Conservation (phyloP, 2,113 vertebrate species). For the Pogonocichla stellata region DNA sequence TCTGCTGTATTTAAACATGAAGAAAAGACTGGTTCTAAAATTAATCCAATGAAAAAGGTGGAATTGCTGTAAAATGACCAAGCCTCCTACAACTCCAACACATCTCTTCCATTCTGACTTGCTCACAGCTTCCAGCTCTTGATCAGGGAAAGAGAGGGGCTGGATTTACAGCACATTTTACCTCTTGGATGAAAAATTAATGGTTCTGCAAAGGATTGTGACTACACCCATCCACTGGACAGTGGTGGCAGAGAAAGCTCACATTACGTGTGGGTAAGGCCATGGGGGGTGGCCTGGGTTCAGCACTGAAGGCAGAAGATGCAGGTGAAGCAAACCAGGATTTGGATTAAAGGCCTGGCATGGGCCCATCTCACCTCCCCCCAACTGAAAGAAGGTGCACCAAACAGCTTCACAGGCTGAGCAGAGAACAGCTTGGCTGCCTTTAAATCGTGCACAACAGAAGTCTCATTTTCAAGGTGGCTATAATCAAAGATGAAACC, state of each 20-base stretch:
- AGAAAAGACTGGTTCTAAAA: background rate
- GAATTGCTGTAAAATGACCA: background rate
- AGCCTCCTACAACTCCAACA: background rate
- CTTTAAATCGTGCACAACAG: background rate
- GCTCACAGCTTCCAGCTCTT: background rate
- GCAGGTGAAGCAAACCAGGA: background rate
- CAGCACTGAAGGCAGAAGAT: background rate
- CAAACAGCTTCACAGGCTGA: background rate
- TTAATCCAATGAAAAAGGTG: background rate
- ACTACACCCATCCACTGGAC: fast-evolving
- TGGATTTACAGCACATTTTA: background rate
- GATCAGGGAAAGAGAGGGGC: background rate
- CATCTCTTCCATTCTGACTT: background rate
- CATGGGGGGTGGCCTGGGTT: background rate
- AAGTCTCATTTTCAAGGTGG: background rate
- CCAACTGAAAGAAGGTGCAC: background rate
- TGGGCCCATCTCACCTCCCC: fast-evolving
- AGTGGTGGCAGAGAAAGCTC: background rate
- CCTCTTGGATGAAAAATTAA: fast-evolving
- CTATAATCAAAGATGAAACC: background rate
- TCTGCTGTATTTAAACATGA: background rate
- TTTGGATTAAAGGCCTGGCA: background rate
- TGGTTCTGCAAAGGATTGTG: background rate
- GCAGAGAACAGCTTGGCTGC: background rate
- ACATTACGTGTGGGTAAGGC: background rate